Conservation (phyloP, 2,113 vertebrate species). For the Sylvia atricapilla region DNA sequence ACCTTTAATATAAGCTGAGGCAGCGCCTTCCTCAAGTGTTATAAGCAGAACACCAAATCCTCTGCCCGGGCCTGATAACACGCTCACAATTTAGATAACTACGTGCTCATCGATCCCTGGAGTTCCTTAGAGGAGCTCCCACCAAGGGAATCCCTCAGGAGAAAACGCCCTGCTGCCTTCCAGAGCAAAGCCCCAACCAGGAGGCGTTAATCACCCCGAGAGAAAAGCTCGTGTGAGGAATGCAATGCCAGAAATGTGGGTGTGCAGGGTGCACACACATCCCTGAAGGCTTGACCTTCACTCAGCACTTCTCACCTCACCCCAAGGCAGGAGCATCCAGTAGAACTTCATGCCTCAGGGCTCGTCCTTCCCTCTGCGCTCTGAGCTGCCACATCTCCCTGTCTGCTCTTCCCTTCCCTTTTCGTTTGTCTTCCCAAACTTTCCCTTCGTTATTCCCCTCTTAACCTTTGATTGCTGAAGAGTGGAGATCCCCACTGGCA, state of each 20-base stretch:
- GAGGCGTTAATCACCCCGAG: rapidly evolving
- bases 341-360: not conserved
- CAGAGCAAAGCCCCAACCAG: not conserved
- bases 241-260: slow-evolving; percentile 31
- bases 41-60: not conserved
- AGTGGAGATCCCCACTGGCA: not conserved
- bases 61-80: not conserved
- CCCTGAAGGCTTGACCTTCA: not conserved
- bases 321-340: not conserved
- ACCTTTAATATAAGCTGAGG: not conserved
- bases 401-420: not conserved
- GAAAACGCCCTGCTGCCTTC: not conserved
- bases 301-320: not conserved
- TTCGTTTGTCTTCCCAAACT: not conserved
- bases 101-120: rapidly evolving
- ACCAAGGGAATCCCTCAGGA: not conserved
- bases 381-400: not conserved
- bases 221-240: not conserved
- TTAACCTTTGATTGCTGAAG: not conserved
- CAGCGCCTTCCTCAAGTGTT: rapidly evolving
- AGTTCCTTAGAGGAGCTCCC: not conserved
- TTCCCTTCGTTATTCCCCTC: not conserved
- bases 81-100: not conserved
- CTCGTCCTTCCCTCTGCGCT: not conserved
- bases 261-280: not conserved